phyloP scores from a whole-genome alignment of 1,140 invertebrate genomes.

The Drosophila triauraria region DNA sequence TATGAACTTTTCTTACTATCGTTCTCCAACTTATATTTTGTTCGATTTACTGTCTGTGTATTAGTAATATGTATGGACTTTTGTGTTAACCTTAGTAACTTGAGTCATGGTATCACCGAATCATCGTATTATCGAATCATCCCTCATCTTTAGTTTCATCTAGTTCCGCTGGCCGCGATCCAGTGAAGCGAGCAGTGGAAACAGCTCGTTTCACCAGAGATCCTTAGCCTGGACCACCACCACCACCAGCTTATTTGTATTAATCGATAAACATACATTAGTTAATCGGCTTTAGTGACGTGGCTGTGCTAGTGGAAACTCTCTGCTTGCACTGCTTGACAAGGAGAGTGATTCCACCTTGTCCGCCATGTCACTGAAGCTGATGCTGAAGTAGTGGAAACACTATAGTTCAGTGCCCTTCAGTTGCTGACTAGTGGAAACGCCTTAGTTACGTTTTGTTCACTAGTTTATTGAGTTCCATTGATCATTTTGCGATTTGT shows the following conservation, averaged over 20 bases:
- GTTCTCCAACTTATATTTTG: slow-evolving; percentile 38
- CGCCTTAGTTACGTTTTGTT: slow-evolving; percentile 17
- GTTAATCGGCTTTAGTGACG: not conserved
- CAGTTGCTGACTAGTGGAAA: slow-evolving; percentile 27
- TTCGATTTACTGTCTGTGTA: slow-evolving; percentile 76
- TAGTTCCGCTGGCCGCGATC: not conserved
- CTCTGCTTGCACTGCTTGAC: too few species aligned
- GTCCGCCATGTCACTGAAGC: not conserved
- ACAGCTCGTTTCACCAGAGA: not conserved
- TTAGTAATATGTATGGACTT: slow-evolving; percentile 71
- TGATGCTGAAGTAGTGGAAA: slow-evolving; percentile 8
- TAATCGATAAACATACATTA: slow-evolving; percentile 6
- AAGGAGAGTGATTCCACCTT: not conserved
- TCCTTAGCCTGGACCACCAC: not conserved
- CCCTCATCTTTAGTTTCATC: slow-evolving; percentile 8
- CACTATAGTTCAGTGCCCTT: slow-evolving; percentile 12
- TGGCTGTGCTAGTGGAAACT: not conserved
- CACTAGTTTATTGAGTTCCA: slow-evolving; percentile 38
- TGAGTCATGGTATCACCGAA: slow-evolving; percentile 1
- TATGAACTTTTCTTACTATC: slow-evolving; percentile 67
- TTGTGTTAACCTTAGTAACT: slow-evolving; percentile 38
- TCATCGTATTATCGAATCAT: slow-evolving; percentile 1
- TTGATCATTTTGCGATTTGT: slow-evolving; percentile 63
- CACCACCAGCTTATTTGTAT: slow-evolving; percentile 24
- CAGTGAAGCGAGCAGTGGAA: not conserved